Percentiles rank a stretch among this genome's conserved stretches.
Evolutionary conservation across 2,113 vertebrate species (phyloP).

Genomic region (Columba janthina): DNA sequence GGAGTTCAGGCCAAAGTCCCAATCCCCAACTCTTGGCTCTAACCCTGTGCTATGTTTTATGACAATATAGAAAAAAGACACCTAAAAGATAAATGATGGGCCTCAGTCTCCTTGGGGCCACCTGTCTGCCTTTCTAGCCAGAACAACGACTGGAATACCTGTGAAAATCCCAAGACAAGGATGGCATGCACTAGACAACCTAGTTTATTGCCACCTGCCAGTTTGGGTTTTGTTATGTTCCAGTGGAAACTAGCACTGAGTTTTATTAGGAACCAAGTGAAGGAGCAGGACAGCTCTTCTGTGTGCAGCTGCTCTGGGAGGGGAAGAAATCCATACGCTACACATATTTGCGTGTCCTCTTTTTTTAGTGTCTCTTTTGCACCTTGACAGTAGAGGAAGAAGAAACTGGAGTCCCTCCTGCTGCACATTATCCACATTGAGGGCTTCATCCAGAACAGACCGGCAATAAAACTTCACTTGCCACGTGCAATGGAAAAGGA

Average conservation of each 20-base stretch:
- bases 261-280: not conserved
- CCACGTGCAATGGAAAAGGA: not conserved
- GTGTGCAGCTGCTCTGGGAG: not conserved
- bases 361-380: not conserved
- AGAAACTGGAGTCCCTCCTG: not conserved
- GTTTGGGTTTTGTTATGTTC: not conserved
- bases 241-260: not conserved
- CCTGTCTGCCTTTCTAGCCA: not conserved
- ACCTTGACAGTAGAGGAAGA: not conserved
- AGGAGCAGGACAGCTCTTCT: not conserved
- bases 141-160: not conserved
- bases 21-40: not conserved
- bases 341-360: not conserved
- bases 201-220: not conserved
- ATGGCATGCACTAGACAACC: accelerated
- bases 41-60: not conserved
- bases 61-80: not conserved
- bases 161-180: not conserved
- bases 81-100: not conserved
- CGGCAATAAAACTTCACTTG: not conserved
- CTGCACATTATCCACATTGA: not conserved
- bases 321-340: not conserved
- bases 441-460: not conserved
- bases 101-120: not conserved
- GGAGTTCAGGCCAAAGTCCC: not conserved